Evolutionary conservation across 2,113 vertebrate species (phyloP), one percentile per base, ranked within the genome.

Genomic region (Odontesthes bonariensis): DNA sequence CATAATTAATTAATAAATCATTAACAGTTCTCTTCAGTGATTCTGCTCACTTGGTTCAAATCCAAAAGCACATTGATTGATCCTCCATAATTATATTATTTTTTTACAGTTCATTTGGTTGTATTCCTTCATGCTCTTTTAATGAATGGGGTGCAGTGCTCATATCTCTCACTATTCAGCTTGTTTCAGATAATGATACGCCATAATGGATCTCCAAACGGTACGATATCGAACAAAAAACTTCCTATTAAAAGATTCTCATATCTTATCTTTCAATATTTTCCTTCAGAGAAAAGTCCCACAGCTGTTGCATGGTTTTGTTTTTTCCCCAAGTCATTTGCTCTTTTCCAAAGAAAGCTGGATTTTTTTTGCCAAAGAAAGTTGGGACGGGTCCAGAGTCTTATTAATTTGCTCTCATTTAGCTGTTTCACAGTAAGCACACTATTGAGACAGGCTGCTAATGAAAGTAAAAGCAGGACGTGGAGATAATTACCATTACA

Each of bases 401-500:
- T 71, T 79, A 88, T 88, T 86, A 73, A 87, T 83, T 79, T 84
- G 57, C 72, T 81, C 82, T 81, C 68, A 69, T 89, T 83, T 79
- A 75, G 72, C 71, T 67, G 68, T 74, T 77, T 81, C 77, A 64
- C 64, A 79, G 59, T 83, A 78, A 67, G 55, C 74, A n/a, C 49
- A 32, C 80, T 59, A 75, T 67, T 61, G 63, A 83, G 68, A 70
- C 73, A 68, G 57, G 63, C 83, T 86, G 82, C 87, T 86, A 84
- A 90, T 90, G 86, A 88, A 91, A 81, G 83, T 84, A 89, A 88
- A 88, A 87, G 64, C 84, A 84, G 88, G 83, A 90, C 87, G 84
- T 86, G 79, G 77, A 84, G 83, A 88, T 90, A 88, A 91, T 90
- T 84, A 88, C 89, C 80, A 69, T 84, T 78, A 82, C 77, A 87